These are phyloP conservation scores for Brachypalpus laphriformis DNA, from an alignment of 2,888 invertebrate genomes.

Conservation along the genomic window DNA sequence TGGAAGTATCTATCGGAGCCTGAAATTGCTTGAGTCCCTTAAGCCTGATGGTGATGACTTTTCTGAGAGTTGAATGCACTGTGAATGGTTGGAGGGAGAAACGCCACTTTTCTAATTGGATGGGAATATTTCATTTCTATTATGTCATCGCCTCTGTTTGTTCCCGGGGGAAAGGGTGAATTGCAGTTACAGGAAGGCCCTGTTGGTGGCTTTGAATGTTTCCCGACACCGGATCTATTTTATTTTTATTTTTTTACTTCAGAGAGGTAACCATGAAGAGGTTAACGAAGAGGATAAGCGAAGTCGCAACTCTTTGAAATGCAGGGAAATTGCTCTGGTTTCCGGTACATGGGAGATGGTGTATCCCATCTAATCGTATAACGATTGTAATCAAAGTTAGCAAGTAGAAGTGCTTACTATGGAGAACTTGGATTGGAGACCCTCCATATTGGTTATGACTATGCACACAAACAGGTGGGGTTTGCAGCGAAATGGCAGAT, in stretches of 20 bases:
- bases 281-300: constrained; percentile 9
- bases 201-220: constrained; percentile 52
- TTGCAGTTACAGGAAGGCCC: constrained; percentile 13
- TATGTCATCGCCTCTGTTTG: constrained; percentile 25
- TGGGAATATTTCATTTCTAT: constrained; percentile 43
- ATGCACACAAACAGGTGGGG: constrained; percentile 9
- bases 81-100: not conserved
- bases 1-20: constrained; percentile 39
- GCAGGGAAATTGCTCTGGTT: constrained; percentile 51
- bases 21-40: constrained; percentile 49
- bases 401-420: not conserved
- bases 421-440: constrained; percentile 8
- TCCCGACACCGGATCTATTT: not conserved
- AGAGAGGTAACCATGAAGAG: not conserved
- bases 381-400: constrained; percentile 44
- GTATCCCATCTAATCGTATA: constrained; percentile 33
- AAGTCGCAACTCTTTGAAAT: constrained; percentile 15
- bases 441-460: constrained; percentile 9
- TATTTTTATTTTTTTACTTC: no score
- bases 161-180: not conserved
- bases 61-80: constrained; percentile 53
- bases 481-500: not conserved
- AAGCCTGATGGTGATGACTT: constrained; percentile 14
- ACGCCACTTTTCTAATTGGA: constrained; percentile 62
- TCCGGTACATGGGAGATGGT: constrained; percentile 29